Evolutionary conservation across 1,140 invertebrate genomes (phyloP), one percentile per base, ranked within the genome.

Genomic region (Ruditapes philippinarum): DNA sequence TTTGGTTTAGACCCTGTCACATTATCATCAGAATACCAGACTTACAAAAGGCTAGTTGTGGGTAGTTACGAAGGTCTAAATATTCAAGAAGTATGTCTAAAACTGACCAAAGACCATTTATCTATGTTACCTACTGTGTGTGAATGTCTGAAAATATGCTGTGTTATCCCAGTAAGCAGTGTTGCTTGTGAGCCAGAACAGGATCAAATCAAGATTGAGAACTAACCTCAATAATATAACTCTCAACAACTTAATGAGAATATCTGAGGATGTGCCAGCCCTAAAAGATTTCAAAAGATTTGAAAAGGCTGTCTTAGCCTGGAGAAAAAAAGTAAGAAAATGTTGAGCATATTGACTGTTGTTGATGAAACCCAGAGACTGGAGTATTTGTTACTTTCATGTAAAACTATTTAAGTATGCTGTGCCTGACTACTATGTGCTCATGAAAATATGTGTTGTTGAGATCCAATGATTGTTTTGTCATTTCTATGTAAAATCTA

Each of bases 181-280:
- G 81, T 83, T 45, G 11, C 9, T 31, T 83, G 81, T 83, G 57
- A 83, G 40, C 57, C 81, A 70, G 3, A 83, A 83, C 81, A 68
- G 81, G 28, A 83, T 83, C 17, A 83, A 38, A 25, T 25, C n/a
- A 17, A 83, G 49, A 25, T 28, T 83, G 40, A 40, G 62, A 12
- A 83, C 81, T 5, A 33, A n/a, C 0, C 25, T 83, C 4, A 70
- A 83, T 3, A 49, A 68, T 49, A 19, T 19, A 31, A 49, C 81
- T 33, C 36, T 83, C 36, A 54, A 83, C 49, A 38, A 42, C 5
- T 36, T 83, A 4, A 68, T 83, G 81, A 40, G 60, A n/a, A 65
- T 83, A 42, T 83, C 81, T 9, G 81, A 83, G 42, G 62, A 70
- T 0, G 81, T 60, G 42, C 42, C 42, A 45, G 5, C 42, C 14